Percentiles rank a stretch among this genome's conserved stretches.
phyloP scores from a whole-genome alignment of 2,797 vertebrate genomes.

The Champsocephalus gunnari region DNA sequence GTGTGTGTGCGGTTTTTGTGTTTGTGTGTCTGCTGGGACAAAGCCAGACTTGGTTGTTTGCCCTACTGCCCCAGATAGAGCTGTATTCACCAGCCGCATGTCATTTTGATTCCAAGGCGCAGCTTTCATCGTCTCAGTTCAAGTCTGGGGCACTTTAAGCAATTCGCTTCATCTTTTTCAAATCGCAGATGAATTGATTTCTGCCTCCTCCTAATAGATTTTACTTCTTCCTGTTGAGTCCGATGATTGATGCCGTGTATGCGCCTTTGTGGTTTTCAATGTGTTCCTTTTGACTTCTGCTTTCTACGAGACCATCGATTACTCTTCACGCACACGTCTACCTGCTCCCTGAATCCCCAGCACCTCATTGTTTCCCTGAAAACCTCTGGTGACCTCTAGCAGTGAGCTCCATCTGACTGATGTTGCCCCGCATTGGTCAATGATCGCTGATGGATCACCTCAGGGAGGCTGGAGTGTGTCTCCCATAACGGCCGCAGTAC shows the following conservation, averaged over 20 bases:
- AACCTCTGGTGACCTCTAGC: slow-evolving; percentile 63
- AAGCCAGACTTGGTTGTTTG: slow-evolving; percentile 61
- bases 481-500: slow-evolving; percentile 37
- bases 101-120: slow-evolving; percentile 39
- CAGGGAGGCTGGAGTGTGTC: slow-evolving; percentile 61
- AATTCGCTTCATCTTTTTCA: slow-evolving; percentile 51
- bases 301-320: slow-evolving; percentile 25
- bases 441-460: slow-evolving; percentile 82
- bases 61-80: slow-evolving; percentile 70
- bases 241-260: slow-evolving; percentile 43
- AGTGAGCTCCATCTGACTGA: slow-evolving; percentile 51
- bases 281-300: slow-evolving; percentile 2
- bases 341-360: slow-evolving; percentile 8
- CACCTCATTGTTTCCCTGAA: slow-evolving; percentile 47
- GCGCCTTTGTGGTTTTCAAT: slow-evolving; percentile 9
- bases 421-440: slow-evolving; percentile 63
- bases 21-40: slow-evolving; percentile 54
- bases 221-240: slow-evolving; percentile 20
- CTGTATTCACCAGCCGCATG: slow-evolving; percentile 41
- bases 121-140: slow-evolving; percentile 40
- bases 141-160: slow-evolving; percentile 38
- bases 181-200: slow-evolving; percentile 48
- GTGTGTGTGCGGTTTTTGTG: slow-evolving; percentile 50
- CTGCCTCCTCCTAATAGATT: slow-evolving; percentile 10
- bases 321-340: slow-evolving; percentile 5